A percentile compares a stretch with the other conserved stretches of the same genome.
These are phyloP conservation scores for Mellivora capensis DNA, from an alignment of 2,113 vertebrate genomes.

Conservation along the genomic window DNA sequence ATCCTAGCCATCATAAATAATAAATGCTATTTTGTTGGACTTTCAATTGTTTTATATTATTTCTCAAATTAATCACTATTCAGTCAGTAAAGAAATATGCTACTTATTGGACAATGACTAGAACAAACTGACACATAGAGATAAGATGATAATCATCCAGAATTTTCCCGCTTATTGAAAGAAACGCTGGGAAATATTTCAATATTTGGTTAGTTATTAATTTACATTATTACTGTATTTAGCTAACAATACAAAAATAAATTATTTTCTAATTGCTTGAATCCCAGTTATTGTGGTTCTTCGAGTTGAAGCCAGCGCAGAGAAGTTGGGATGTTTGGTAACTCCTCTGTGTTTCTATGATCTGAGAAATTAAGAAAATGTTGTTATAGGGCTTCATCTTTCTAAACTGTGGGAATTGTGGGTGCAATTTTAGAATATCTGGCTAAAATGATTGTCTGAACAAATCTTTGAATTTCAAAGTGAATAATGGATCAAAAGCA, in stretches of 20 bases:
- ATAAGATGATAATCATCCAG: neutral
- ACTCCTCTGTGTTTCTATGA: neutral
- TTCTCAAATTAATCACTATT: neutral
- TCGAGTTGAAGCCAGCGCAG: neutral
- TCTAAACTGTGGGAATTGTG: slow-evolving; percentile 7
- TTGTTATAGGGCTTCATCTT: neutral
- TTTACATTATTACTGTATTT: neutral
- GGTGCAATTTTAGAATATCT: slow-evolving; percentile 39
- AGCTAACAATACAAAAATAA: neutral
- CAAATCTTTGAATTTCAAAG: slow-evolving; percentile 72
- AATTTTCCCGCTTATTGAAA: neutral
- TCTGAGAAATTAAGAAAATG: slow-evolving; percentile 40
- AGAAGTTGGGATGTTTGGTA: neutral
- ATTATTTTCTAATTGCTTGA: neutral
- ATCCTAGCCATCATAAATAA: neutral
- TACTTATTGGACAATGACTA: neutral
- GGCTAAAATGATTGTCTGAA: slow-evolving; percentile 48
- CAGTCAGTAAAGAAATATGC: neutral
- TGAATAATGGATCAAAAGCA: slow-evolving; percentile 75
- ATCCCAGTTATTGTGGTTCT: neutral
- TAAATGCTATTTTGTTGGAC: neutral
- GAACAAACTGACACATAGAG: neutral
- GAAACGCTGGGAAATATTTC: neutral
- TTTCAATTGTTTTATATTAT: neutral
- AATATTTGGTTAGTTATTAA: neutral